phyloP scores from a whole-genome alignment of 2,888 invertebrate species.

The Cephalotes varians region DNA sequence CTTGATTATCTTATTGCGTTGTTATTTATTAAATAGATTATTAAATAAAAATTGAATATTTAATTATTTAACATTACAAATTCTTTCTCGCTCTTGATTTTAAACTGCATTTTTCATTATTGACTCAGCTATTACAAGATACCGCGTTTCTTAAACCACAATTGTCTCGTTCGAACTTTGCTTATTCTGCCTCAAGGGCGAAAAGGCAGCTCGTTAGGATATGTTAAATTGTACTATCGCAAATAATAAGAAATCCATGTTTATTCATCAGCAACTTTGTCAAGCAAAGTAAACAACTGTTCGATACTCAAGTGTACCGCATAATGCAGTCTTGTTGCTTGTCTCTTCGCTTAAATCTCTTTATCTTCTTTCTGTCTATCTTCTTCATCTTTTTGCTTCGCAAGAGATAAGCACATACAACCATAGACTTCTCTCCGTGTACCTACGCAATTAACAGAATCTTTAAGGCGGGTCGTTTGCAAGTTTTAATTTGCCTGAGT shows the following conservation, averaged over 20 bases:
- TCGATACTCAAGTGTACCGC: constrained; percentile 23
- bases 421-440: constrained; percentile 11
- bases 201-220: constrained; percentile 28
- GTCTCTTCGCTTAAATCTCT: constrained; percentile 8
- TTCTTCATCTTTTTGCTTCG: constrained; percentile 47
- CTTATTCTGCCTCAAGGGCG: constrained; percentile 1
- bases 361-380: neutral
- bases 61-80: neutral
- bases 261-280: constrained; percentile 37
- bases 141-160: constrained; percentile 11
- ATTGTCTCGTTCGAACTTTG: constrained; percentile 35
- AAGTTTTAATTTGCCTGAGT: constrained; percentile 80
- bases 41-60: constrained; percentile 15
- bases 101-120: neutral
- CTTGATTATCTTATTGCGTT: no score
- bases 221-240: constrained; percentile 29
- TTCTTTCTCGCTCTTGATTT: neutral
- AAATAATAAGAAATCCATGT: constrained; percentile 34
- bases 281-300: constrained; percentile 17
- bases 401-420: constrained; percentile 49
- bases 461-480: constrained; percentile 81
- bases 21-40: no score
- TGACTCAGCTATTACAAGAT: neutral
- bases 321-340: constrained; percentile 14
- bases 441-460: constrained; percentile 75